phyloP scores from a whole-genome alignment of 2,113 vertebrate species.

The Mastomys natalensis region DNA sequence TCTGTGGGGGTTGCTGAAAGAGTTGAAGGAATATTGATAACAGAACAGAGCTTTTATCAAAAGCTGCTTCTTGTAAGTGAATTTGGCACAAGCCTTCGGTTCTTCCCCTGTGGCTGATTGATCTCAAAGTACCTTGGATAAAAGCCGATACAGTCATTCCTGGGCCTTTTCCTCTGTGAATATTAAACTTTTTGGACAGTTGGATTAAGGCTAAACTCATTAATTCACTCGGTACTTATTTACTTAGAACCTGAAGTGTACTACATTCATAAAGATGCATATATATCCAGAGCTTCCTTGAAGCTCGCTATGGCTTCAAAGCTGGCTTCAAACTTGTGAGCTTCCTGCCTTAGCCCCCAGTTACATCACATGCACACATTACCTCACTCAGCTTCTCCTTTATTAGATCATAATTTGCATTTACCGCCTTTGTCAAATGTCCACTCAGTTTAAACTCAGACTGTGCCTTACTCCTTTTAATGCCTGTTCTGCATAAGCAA shows the following conservation, averaged over 20 bases:
- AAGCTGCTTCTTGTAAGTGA: constrained; percentile 59
- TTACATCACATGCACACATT: not conserved
- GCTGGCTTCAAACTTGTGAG: not conserved
- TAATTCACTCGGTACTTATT: constrained; percentile 26
- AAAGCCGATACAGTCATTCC: constrained; percentile 50
- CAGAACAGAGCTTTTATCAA: constrained; percentile 57
- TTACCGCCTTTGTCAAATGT: not conserved
- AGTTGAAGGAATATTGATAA: constrained; percentile 61
- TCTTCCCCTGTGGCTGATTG: constrained; percentile 54
- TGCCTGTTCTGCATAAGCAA: constrained; percentile 24
- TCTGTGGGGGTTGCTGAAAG: not conserved
- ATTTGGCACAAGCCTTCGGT: constrained; percentile 38
- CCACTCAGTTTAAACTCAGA: not conserved
- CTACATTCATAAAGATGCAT: not conserved
- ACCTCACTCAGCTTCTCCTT: not conserved
- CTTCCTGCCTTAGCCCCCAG: not conserved
- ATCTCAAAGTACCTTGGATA: constrained; percentile 8
- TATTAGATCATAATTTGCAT: not conserved
- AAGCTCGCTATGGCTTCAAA: not conserved
- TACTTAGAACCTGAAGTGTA: constrained; percentile 43
- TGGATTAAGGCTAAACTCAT: constrained; percentile 30
- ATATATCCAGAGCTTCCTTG: not conserved
- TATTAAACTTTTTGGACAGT: constrained; percentile 49
- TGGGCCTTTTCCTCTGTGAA: not conserved
- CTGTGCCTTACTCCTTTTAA: constrained; percentile 13